Conservation (phyloP, 2,888 invertebrate genomes). For the Xylota sylvarum region DNA sequence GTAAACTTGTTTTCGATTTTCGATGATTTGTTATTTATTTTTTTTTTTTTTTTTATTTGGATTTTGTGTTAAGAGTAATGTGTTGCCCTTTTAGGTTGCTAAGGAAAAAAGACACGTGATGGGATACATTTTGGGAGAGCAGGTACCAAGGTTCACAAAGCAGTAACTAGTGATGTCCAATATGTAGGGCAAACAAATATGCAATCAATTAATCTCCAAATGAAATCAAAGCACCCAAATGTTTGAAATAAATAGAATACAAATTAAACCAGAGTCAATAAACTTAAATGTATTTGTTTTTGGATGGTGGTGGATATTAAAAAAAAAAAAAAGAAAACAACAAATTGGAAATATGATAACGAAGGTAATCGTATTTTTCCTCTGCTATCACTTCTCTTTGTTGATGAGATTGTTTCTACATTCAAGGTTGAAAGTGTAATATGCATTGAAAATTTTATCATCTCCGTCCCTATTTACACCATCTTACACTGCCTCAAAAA, state of each 20-base stretch:
- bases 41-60: slow-evolving; percentile 23
- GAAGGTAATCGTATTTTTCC: too few relatives aligned
- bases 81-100: slow-evolving; percentile 65
- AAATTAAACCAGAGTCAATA: slow-evolving; percentile 28
- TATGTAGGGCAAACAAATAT: slow-evolving; percentile 30
- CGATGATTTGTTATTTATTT: slow-evolving; percentile 47
- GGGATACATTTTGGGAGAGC: slow-evolving; percentile 47
- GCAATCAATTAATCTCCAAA: slow-evolving; percentile 53
- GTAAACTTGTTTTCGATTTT: slow-evolving; percentile 70
- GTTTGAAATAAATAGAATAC: slow-evolving; percentile 46
- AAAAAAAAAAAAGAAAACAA: neutral
- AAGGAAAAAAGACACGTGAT: slow-evolving; percentile 49
- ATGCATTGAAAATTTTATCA: too few relatives aligned
- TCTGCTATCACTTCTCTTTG: too few relatives aligned
- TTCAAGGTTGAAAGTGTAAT: too few relatives aligned
- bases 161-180: slow-evolving; percentile 13
- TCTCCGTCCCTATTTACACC: too few relatives aligned
- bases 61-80: slow-evolving; percentile 34
- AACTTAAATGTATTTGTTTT: slow-evolving; percentile 24
- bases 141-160: slow-evolving; percentile 39
- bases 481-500: too few relatives aligned
- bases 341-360: too few relatives aligned
- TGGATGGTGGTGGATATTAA: slow-evolving; percentile 1
- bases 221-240: slow-evolving; percentile 50
- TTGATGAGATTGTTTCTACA: too few relatives aligned